These are phyloP conservation scores for Cylloceria caligata DNA, from an alignment of 2,888 invertebrate genomes.

Conservation along the genomic window DNA sequence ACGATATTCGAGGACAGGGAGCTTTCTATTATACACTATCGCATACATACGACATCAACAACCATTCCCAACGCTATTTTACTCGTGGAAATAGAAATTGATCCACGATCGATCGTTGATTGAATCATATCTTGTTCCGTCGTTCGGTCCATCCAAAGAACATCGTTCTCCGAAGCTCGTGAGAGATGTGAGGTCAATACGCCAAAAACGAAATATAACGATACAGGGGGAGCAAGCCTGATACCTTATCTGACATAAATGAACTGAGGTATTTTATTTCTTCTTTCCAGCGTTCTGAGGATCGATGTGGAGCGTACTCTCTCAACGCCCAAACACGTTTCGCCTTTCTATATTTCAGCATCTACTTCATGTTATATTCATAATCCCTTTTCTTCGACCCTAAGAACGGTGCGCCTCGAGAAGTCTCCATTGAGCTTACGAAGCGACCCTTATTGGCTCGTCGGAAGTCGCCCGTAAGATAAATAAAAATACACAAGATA, in stretches of 20 bases:
- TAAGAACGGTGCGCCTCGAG: conserved; percentile 47
- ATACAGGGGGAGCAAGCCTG: not conserved
- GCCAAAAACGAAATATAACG: not conserved
- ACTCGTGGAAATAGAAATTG: conserved; percentile 4
- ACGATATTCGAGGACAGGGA: conserved; percentile 50
- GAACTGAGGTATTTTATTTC: conserved; percentile 30
- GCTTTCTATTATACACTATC: not conserved
- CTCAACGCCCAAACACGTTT: conserved; percentile 37
- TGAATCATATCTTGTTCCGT: conserved; percentile 8
- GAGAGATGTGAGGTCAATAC: not conserved
- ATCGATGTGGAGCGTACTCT: not conserved
- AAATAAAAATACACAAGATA: conserved; percentile 16
- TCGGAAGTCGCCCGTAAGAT: conserved; percentile 31
- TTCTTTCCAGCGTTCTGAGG: not conserved
- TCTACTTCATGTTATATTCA: conserved; percentile 59
- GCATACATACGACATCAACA: conserved; percentile 9
- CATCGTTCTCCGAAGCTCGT: not conserved
- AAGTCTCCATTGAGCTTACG: conserved; percentile 61
- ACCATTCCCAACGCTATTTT: conserved; percentile 11
- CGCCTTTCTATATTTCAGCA: conserved; percentile 27
- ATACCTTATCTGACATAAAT: not conserved
- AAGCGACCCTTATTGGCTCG: conserved; percentile 53
- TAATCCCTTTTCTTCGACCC: conserved; percentile 48
- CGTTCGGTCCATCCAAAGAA: not conserved
- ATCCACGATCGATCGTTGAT: conserved; percentile 25